These are phyloP conservation scores for Pharmacophagus antenor DNA, from an alignment of 2,888 invertebrate genomes.

Conservation along the genomic window DNA sequence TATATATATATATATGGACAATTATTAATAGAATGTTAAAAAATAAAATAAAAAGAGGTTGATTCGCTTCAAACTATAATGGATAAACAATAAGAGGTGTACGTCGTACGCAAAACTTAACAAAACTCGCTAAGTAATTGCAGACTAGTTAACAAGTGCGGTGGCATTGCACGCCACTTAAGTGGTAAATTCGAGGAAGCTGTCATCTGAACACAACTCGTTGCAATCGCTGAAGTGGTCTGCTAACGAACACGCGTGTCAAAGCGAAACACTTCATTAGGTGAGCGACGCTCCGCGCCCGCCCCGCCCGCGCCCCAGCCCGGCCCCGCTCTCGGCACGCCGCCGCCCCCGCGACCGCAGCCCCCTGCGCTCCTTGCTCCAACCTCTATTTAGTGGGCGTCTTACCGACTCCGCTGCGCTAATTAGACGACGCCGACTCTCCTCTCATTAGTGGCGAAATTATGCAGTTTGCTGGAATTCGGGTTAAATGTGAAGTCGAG, in stretches of 20 bases:
- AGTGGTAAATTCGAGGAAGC: constrained; percentile 76
- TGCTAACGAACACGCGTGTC: constrained; percentile 80
- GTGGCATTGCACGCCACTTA: constrained; percentile 70
- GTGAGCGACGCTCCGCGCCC: constrained; percentile 64
- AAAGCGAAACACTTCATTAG: constrained; percentile 81
- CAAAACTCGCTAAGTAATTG: constrained; percentile 50
- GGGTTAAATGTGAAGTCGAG: constrained; percentile 73
- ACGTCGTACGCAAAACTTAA: constrained; percentile 28
- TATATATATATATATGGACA: no score
- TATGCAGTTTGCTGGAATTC: constrained; percentile 76
- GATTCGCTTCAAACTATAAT: constrained; percentile 16
- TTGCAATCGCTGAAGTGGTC: constrained; percentile 70
- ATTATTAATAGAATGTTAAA: no score
- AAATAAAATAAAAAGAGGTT: neutral
- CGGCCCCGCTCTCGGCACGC: constrained; percentile 33
- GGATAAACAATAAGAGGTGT: constrained; percentile 22
- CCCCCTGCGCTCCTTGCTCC: constrained; percentile 40
- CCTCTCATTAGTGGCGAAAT: constrained; percentile 79
- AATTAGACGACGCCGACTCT: constrained; percentile 75
- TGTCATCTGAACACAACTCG: constrained; percentile 73
- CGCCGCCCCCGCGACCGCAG: constrained; percentile 37
- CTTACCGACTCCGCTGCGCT: constrained; percentile 71
- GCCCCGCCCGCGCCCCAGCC: constrained; percentile 36
- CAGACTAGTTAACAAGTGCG: constrained; percentile 65
- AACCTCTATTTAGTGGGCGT: constrained; percentile 68